phyloP scores from a whole-genome alignment of 1,140 invertebrate species.

The Zaprionus camerounensis region DNA sequence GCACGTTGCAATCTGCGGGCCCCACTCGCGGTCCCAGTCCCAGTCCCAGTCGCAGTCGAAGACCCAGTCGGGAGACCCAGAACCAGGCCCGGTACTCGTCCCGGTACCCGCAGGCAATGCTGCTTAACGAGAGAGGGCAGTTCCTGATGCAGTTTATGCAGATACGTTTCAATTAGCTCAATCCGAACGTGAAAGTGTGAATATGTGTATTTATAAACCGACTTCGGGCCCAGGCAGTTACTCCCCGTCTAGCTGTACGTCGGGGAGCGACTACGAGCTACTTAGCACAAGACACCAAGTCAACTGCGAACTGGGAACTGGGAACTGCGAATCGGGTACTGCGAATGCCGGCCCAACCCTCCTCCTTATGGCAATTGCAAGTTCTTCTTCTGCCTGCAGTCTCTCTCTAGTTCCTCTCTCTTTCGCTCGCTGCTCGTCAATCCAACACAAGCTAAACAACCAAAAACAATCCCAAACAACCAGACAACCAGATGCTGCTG shows the following conservation, averaged over 20 bases:
- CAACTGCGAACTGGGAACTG: neutral
- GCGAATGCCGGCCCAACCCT: constrained; percentile 9
- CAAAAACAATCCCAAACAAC: constrained; percentile 26
- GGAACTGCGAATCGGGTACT: constrained; percentile 5
- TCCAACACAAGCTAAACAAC: constrained; percentile 25
- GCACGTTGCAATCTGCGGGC: constrained; percentile 46
- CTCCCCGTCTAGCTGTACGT: constrained; percentile 9
- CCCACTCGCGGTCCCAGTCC: neutral
- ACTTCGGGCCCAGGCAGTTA: constrained; percentile 25
- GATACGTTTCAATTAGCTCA: constrained; percentile 80
- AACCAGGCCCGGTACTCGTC: constrained; percentile 4
- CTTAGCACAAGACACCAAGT: constrained; percentile 36
- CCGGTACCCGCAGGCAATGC: constrained; percentile 42
- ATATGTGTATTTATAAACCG: constrained; percentile 62
- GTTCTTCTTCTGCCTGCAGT: neutral
- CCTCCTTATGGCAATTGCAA: constrained; percentile 7
- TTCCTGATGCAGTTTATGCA: constrained; percentile 66
- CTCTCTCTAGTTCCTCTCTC: neutral
- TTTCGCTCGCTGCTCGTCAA: constrained; percentile 21
- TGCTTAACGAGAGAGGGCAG: constrained; percentile 49
- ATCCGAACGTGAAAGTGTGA: constrained; percentile 77
- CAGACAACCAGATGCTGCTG: constrained; percentile 23
- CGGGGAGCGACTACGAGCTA: constrained; percentile 28
- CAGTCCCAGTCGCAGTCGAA: neutral
- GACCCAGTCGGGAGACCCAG: neutral